Conservation (phyloP, 2,888 invertebrate genomes). For the Eudasyphora cyanicolor region DNA sequence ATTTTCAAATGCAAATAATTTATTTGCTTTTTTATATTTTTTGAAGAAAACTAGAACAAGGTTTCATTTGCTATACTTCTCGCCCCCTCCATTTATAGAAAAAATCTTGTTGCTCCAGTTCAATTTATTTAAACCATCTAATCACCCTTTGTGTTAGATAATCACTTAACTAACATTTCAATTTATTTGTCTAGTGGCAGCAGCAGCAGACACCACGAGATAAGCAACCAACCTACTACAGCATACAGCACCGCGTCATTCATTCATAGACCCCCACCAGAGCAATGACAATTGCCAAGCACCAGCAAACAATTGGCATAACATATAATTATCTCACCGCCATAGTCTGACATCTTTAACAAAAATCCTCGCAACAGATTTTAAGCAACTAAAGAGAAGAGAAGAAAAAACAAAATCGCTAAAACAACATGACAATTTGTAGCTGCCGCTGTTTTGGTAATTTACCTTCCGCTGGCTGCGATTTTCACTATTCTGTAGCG, state of each 20-base stretch:
- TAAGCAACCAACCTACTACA: not conserved
- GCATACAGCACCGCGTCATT: not conserved
- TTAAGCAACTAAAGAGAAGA: not conserved
- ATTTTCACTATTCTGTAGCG: not conserved
- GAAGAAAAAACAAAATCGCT: not conserved
- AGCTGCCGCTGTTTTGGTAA: slow-evolving; percentile 48
- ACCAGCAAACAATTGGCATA: not conserved
- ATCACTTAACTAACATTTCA: not conserved
- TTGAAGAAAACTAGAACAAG: too few species aligned
- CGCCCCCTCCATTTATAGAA: too few species aligned
- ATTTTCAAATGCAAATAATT: too few species aligned
- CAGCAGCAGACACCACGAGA: too few species aligned
- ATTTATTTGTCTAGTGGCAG: not conserved
- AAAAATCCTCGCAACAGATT: not conserved
- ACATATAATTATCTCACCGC: not conserved
- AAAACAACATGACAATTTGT: slow-evolving; percentile 60
- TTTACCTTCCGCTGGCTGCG: not conserved
- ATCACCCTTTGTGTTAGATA: not conserved
- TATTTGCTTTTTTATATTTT: too few species aligned
- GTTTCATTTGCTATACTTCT: too few species aligned
- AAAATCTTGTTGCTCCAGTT: too few species aligned
- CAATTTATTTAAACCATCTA: not conserved
- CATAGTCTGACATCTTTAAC: slow-evolving; percentile 3
- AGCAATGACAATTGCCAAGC: not conserved
- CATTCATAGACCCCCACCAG: not conserved